Evolutionary conservation across 2,888 invertebrate genomes (phyloP).

Genomic region (Phragmatobia fuliginosa): DNA sequence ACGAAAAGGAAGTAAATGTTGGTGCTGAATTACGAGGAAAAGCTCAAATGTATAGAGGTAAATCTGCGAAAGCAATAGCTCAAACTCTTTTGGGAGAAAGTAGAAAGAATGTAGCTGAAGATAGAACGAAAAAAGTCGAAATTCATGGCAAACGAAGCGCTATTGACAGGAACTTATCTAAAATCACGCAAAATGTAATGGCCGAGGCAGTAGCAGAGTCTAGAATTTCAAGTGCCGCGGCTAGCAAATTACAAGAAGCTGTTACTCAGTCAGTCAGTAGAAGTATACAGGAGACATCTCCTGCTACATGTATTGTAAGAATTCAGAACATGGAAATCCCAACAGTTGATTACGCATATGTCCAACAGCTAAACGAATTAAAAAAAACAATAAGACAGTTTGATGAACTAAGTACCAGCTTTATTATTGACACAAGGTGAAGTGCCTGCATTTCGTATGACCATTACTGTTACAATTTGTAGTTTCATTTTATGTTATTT

Average conservation of each 20-base stretch:
- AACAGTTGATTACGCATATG: constrained; percentile 84
- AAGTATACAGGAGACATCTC: constrained; percentile 67
- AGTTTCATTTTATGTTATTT: not conserved
- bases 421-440: constrained; percentile 90
- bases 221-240: constrained; percentile 53
- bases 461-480: not conserved
- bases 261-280: constrained; percentile 65
- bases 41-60: constrained; percentile 89
- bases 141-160: constrained; percentile 60
- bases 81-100: constrained; percentile 88
- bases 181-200: constrained; percentile 59
- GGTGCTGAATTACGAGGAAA: constrained; percentile 84
- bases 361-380: constrained; percentile 86
- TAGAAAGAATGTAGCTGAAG: constrained; percentile 82
- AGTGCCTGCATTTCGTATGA: not conserved
- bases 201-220: constrained; percentile 55
- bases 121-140: constrained; percentile 65
- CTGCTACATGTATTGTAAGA: constrained; percentile 71
- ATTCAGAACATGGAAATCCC: constrained; percentile 71
- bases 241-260: constrained; percentile 59
- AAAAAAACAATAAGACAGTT: constrained; percentile 88
- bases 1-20: constrained; percentile 79
- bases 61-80: constrained; percentile 92
- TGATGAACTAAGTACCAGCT: constrained; percentile 86
- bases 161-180: constrained; percentile 59